phyloP scores from a whole-genome alignment of 2,888 invertebrate species.

The Diaphora mendica region DNA sequence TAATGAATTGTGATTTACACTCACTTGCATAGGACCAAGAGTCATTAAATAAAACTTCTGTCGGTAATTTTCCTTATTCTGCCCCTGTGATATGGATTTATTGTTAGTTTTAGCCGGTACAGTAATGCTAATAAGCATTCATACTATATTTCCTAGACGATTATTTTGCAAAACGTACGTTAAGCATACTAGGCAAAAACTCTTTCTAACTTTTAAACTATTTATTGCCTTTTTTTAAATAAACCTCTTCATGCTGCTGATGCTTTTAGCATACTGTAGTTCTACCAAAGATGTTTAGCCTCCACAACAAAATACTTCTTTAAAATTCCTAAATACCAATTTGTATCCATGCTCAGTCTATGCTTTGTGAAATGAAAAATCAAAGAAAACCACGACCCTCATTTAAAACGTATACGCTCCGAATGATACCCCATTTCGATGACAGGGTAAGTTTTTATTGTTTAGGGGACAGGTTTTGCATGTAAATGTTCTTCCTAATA shows the following conservation, averaged over 20 bases:
- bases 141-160: too few relatives aligned
- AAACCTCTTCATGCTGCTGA: background rate
- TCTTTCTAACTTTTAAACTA: background rate
- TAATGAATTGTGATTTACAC: background rate
- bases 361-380: constrained; percentile 18
- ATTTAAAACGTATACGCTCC: constrained; percentile 11
- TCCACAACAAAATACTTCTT: background rate
- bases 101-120: too few relatives aligned
- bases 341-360: constrained; percentile 7
- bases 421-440: constrained; percentile 15
- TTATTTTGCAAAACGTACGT: too few relatives aligned
- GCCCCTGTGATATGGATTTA: background rate
- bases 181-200: too few relatives aligned
- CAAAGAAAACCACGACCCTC: constrained; percentile 15
- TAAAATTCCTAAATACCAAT: background rate
- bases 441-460: constrained; percentile 15
- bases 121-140: too few relatives aligned
- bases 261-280: background rate
- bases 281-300: background rate
- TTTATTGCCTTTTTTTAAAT: background rate
- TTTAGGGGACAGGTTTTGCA: constrained; percentile 18
- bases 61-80: too few relatives aligned
- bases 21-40: background rate
- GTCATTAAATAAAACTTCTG: too few relatives aligned
- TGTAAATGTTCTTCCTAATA: constrained; percentile 9